Percentiles rank a stretch among this genome's conserved stretches.
phyloP scores from a whole-genome alignment of 1,140 invertebrate species.

The Drosophila setifemur region DNA sequence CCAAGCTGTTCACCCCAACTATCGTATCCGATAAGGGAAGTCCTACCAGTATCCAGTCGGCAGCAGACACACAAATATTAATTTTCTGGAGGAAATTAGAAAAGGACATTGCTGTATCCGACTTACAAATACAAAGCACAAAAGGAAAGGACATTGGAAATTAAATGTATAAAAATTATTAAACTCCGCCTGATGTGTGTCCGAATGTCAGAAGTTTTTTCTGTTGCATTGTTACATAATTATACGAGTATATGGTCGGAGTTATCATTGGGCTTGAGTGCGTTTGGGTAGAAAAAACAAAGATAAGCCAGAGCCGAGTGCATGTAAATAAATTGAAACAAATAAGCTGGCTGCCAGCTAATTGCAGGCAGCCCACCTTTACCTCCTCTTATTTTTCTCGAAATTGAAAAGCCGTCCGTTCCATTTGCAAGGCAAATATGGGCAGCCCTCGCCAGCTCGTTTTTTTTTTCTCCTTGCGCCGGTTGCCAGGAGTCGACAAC shows the following conservation, averaged over 20 bases:
- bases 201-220: constrained; percentile 41
- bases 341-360: constrained; percentile 66
- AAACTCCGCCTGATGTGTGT: not conserved
- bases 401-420: constrained; percentile 56
- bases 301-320: constrained; percentile 56
- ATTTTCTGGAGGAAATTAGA: constrained; percentile 67
- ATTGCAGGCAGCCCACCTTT: constrained; percentile 41
- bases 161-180: constrained; percentile 78
- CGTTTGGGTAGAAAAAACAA: constrained; percentile 71
- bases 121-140: constrained; percentile 37
- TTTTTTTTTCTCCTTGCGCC: constrained; percentile 11
- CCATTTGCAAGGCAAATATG: constrained; percentile 59
- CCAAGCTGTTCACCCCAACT: not conserved
- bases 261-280: constrained; percentile 47
- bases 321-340: constrained; percentile 74
- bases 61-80: constrained; percentile 37
- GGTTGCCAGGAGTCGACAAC: constrained; percentile 19
- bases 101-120: constrained; percentile 80
- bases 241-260: constrained; percentile 41
- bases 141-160: constrained; percentile 65
- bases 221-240: constrained; percentile 41
- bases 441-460: not conserved
- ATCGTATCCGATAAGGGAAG: constrained; percentile 20
- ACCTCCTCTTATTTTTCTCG: not conserved
- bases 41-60: constrained; percentile 13